Evolutionary conservation across 2,888 invertebrate genomes (phyloP).

Genomic region (Chorisops tibialis): DNA sequence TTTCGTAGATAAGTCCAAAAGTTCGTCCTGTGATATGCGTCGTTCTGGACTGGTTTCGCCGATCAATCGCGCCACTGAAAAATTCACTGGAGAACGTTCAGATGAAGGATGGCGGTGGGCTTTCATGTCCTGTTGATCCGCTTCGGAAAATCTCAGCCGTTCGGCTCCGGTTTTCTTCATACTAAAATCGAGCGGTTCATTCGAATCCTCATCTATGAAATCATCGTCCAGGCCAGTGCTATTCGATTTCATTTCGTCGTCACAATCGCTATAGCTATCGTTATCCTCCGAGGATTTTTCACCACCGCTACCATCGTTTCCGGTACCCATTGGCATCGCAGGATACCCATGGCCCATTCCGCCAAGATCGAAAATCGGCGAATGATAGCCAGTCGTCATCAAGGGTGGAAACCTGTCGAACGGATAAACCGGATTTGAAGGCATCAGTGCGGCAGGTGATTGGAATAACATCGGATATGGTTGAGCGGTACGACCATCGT

Average conservation of each 20-base stretch:
- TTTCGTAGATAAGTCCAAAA: conserved; percentile 15
- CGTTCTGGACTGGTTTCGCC: neutral
- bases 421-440: conserved; percentile 62
- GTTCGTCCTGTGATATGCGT: neutral
- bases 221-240: conserved; percentile 35
- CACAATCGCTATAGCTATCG: conserved; percentile 35
- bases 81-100: conserved; percentile 43
- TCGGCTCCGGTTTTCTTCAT: conserved; percentile 41
- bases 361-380: conserved; percentile 44
- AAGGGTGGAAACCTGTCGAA: conserved; percentile 72
- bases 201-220: conserved; percentile 37
- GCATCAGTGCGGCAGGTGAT: conserved; percentile 56
- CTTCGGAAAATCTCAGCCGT: conserved; percentile 15
- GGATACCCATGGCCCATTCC: neutral
- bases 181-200: conserved; percentile 48
- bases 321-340: neutral
- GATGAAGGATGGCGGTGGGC: conserved; percentile 36
- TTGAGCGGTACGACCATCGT: conserved; percentile 85
- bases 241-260: conserved; percentile 38
- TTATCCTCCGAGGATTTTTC: conserved; percentile 25
- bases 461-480: conserved; percentile 64
- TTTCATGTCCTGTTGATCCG: conserved; percentile 4
- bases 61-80: conserved; percentile 8
- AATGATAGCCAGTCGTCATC: conserved; percentile 37
- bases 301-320: neutral